A percentile compares a stretch with the other conserved stretches of the same genome.
Conservation (phyloP, 1,140 invertebrate genomes). For the Portunus trituberculatus region DNA sequence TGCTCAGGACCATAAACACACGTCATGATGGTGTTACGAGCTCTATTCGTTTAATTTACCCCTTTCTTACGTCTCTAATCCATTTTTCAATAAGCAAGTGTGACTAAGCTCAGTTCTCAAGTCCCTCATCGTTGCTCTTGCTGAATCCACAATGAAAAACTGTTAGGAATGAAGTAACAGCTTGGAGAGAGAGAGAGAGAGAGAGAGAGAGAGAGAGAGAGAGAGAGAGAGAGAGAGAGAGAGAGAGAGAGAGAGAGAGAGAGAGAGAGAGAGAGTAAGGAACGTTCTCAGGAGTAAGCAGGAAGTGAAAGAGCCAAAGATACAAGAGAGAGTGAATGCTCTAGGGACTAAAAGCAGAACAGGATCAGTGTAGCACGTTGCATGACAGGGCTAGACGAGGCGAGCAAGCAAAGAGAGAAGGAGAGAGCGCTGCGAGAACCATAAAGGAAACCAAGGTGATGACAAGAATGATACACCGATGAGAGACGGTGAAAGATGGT, state of each 20-base stretch:
- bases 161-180: too few relatives aligned
- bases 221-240: too few relatives aligned
- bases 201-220: neutral
- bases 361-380: too few relatives aligned
- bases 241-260: neutral
- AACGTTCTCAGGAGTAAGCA: too few relatives aligned
- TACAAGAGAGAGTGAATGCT: too few relatives aligned
- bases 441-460: neutral
- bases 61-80: neutral
- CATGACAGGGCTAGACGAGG: too few relatives aligned
- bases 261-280: too few relatives aligned
- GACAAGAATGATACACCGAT: neutral
- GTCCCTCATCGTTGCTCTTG: neutral
- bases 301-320: too few relatives aligned
- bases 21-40: neutral
- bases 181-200: too few relatives aligned
- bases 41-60: neutral
- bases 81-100: neutral
- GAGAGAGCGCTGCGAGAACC: neutral
- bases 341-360: too few relatives aligned
- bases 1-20: neutral
- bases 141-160: neutral
- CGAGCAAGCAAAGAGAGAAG: too few relatives aligned
- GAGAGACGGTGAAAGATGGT: neutral
- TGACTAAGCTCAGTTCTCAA: neutral